These are phyloP conservation scores for Muscina levida DNA, from an alignment of 2,888 invertebrate species.

Conservation along the genomic window DNA sequence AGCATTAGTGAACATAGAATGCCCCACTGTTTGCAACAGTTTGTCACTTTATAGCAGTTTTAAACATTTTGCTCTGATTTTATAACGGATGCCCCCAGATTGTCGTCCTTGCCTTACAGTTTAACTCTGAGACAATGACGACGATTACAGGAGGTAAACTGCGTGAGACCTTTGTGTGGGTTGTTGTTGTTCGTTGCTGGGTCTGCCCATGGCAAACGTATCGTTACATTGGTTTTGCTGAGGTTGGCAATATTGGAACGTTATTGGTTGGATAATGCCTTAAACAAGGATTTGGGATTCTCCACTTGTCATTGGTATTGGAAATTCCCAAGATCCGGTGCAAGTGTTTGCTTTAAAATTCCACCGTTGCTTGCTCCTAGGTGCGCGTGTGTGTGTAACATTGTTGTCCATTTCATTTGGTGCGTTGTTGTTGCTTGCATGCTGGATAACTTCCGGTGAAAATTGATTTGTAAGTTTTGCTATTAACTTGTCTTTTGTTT, in stretches of 20 bases:
- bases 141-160: background rate
- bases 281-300: background rate
- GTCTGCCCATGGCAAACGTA: background rate
- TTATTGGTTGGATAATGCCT: background rate
- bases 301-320: slow-evolving; percentile 27
- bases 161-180: background rate
- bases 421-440: slow-evolving; percentile 47
- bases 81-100: background rate
- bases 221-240: background rate
- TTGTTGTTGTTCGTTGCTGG: background rate
- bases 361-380: slow-evolving; percentile 29
- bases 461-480: slow-evolving; percentile 77
- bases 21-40: too few relatives aligned
- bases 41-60: too few relatives aligned
- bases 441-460: slow-evolving; percentile 68
- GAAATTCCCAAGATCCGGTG: background rate
- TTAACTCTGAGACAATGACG: background rate
- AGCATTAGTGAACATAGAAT: too few relatives aligned
- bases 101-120: background rate
- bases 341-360: slow-evolving; percentile 9
- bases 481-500: slow-evolving; percentile 74
- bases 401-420: slow-evolving; percentile 23
- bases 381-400: slow-evolving; percentile 16
- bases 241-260: background rate
- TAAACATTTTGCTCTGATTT: background rate